Conservation (phyloP, 2,113 vertebrate genomes). For the Datnioides undecimradiatus region DNA sequence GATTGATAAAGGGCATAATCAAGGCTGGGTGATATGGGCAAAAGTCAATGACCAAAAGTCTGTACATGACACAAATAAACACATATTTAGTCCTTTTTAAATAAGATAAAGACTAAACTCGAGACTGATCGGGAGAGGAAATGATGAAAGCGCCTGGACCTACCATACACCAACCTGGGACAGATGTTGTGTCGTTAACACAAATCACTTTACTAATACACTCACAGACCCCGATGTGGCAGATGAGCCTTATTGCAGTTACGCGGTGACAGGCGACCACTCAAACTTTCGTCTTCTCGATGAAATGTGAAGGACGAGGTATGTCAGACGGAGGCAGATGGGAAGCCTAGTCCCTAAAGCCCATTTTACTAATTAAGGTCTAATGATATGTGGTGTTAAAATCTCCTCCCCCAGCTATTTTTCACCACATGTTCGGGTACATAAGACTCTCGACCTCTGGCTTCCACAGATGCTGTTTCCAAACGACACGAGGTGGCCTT, state of each 20-base stretch:
- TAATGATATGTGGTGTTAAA: conserved; percentile 68
- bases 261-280: conserved; percentile 4
- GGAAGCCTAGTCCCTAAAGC: conserved; percentile 48
- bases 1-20: background rate
- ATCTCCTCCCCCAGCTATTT: conserved; percentile 38
- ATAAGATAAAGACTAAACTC: background rate
- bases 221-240: conserved; percentile 2
- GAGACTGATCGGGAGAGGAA: conserved; percentile 30
- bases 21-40: background rate
- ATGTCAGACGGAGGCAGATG: conserved; percentile 65
- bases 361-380: conserved; percentile 69
- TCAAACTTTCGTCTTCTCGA: conserved; percentile 11
- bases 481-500: conserved; percentile 26
- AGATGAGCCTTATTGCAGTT: background rate
- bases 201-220: conserved; percentile 46
- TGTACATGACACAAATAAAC: background rate
- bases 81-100: background rate
- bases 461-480: conserved; percentile 69
- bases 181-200: conserved; percentile 49
- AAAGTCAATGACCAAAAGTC: background rate
- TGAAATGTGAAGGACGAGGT: conserved; percentile 59
- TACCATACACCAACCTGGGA: conserved; percentile 11
- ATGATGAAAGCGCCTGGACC: conserved; percentile 33
- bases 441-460: conserved; percentile 62
- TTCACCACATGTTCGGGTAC: conserved; percentile 67